Conservation (phyloP, 2,113 vertebrate species). For the Syrmaticus mikado region DNA sequence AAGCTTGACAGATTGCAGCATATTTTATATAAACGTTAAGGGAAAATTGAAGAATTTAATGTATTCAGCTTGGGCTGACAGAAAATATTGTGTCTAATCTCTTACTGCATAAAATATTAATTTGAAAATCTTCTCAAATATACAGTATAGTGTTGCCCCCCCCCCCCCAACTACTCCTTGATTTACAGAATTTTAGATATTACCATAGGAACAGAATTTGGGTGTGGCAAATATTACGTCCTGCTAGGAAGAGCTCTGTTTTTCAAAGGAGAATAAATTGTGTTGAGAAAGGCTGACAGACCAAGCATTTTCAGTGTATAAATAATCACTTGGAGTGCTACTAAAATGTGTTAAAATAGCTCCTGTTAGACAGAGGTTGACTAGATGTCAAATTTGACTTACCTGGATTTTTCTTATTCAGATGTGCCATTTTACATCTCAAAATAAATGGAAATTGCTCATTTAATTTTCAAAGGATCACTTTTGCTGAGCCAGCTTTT, state of each 20-base stretch:
- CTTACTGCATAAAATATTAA: background rate
- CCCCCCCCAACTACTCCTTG: background rate
- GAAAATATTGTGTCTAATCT: background rate
- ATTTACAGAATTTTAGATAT: background rate
- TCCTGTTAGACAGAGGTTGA: background rate
- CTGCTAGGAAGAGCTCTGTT: background rate
- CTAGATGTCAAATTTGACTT: conserved; percentile 5
- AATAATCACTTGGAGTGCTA: background rate
- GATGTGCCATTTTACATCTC: background rate
- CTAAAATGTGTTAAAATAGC: background rate
- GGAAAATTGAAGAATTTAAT: background rate
- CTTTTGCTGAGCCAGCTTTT: background rate
- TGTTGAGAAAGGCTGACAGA: background rate
- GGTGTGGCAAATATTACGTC: background rate
- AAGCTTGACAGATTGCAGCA: background rate
- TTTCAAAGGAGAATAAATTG: background rate
- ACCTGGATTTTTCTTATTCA: background rate
- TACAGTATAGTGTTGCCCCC: background rate
- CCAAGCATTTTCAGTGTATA: background rate
- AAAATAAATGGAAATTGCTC: conserved; percentile 19
- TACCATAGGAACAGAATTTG: background rate
- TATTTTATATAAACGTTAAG: background rate
- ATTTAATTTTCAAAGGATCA: background rate
- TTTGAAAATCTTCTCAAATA: background rate
- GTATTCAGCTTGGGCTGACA: background rate